Evolutionary conservation across 1,140 invertebrate genomes (phyloP).

Genomic region (Drosophila dunni): DNA sequence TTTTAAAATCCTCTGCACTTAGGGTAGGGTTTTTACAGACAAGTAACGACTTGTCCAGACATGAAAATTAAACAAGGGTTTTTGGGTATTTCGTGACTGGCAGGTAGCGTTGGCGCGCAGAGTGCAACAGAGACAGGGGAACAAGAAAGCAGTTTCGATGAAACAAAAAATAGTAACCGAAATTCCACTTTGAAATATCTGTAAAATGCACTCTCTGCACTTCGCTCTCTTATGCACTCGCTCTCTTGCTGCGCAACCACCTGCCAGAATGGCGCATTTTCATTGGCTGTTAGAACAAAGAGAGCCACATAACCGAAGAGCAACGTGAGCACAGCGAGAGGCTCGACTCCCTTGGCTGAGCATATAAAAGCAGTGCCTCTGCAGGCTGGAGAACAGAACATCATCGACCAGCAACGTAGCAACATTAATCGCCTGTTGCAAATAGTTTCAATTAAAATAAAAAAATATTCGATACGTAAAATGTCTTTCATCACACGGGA

Average conservation of each 20-base stretch:
- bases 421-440: slow-evolving; percentile 23
- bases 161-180: slow-evolving; percentile 42
- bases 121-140: slow-evolving; percentile 6
- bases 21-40: slow-evolving; percentile 51
- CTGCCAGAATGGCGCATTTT: slow-evolving; percentile 56
- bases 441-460: slow-evolving; percentile 18
- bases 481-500: slow-evolving; percentile 82
- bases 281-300: slow-evolving; percentile 49
- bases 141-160: slow-evolving; percentile 24
- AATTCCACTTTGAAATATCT: slow-evolving; percentile 54
- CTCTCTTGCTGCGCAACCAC: slow-evolving; percentile 58
- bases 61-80: slow-evolving; percentile 58
- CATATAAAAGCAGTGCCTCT: slow-evolving; percentile 61
- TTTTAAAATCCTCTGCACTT: slow-evolving; percentile 65
- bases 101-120: slow-evolving; percentile 44
- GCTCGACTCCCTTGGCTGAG: slow-evolving; percentile 1
- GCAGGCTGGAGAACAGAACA: slow-evolving; percentile 55
- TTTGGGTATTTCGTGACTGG: slow-evolving; percentile 44
- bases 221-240: slow-evolving; percentile 5
- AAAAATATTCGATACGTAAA: slow-evolving; percentile 12
- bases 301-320: slow-evolving; percentile 21
- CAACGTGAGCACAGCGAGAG: slow-evolving; percentile 11
- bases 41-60: slow-evolving; percentile 67
- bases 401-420: slow-evolving; percentile 44
- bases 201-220: slow-evolving; percentile 14